These are phyloP conservation scores for Orthosia cruda DNA, from an alignment of 2,888 invertebrate species.

Conservation along the genomic window DNA sequence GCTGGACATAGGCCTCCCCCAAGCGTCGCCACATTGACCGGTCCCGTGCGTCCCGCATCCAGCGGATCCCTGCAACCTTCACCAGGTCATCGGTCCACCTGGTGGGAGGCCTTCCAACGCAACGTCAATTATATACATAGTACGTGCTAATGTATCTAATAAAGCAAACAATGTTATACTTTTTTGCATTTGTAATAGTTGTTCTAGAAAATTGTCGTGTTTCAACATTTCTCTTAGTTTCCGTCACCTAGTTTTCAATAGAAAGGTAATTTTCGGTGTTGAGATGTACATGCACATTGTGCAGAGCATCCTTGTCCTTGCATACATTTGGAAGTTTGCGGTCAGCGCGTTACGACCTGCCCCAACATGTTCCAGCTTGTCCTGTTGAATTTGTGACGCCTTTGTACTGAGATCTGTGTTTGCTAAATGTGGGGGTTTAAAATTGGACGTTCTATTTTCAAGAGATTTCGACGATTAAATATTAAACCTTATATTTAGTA, in stretches of 20 bases:
- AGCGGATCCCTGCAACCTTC: no score
- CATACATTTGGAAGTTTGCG: constrained; percentile 65
- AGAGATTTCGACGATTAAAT: neutral
- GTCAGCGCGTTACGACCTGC: constrained; percentile 55
- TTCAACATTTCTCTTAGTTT: constrained; percentile 16
- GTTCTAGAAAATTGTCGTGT: neutral
- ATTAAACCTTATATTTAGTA: no score
- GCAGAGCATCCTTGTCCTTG: constrained; percentile 58
- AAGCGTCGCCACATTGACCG: no score
- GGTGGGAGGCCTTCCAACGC: no score
- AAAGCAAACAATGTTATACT: neutral
- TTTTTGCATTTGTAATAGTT: neutral
- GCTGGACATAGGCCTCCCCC: no score
- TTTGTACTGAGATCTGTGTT: constrained; percentile 46
- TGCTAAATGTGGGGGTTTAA: constrained; percentile 14
- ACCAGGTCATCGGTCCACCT: no score
- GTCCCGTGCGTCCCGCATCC: no score
- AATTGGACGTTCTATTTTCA: constrained; percentile 1
- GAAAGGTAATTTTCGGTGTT: constrained; percentile 49
- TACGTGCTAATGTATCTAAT: neutral
- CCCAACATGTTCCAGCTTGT: constrained; percentile 45
- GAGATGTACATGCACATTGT: constrained; percentile 29
- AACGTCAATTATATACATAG: no score
- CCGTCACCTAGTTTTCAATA: constrained; percentile 43
- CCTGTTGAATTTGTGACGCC: constrained; percentile 53